A percentile compares a stretch with the other conserved stretches of the same genome.
These are phyloP conservation scores for Chaenodraco wilsoni DNA, from an alignment of 2,797 vertebrate genomes.

Conservation along the genomic window DNA sequence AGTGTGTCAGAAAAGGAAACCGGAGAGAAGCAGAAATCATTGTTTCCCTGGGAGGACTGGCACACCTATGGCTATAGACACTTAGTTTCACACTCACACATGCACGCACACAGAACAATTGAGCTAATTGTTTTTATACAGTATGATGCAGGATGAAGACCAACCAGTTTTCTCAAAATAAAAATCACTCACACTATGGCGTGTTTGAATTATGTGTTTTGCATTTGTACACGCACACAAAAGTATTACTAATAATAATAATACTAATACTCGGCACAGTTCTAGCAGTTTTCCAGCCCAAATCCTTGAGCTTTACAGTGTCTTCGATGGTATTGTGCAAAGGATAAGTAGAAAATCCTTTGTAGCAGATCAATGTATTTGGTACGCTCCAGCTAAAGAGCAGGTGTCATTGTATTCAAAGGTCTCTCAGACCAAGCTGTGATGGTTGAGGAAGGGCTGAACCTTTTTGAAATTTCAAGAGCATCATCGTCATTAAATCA, in stretches of 20 bases:
- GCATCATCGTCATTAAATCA: constrained; percentile 49
- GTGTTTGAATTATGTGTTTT: not conserved
- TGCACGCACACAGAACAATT: constrained; percentile 14
- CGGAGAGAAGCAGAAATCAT: constrained; percentile 75
- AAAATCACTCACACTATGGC: constrained; percentile 13
- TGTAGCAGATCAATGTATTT: constrained; percentile 27
- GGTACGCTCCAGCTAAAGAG: constrained; percentile 24
- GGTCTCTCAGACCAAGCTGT: constrained; percentile 11
- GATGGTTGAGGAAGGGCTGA: constrained; percentile 9
- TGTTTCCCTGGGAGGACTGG: constrained; percentile 75
- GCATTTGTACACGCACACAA: not conserved
- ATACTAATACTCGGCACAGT: too few relatives aligned
- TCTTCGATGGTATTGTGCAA: constrained; percentile 9
- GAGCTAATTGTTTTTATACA: constrained; percentile 31
- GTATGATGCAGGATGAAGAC: constrained; percentile 29
- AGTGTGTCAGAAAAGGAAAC: constrained; percentile 78
- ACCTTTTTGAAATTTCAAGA: constrained; percentile 32
- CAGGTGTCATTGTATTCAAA: constrained; percentile 35
- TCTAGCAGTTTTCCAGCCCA: not conserved
- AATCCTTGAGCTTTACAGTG: not conserved
- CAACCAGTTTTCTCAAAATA: constrained; percentile 36
- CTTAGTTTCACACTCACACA: constrained; percentile 44
- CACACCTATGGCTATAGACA: constrained; percentile 69
- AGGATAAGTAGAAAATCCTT: constrained; percentile 12
- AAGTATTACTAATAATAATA: too few relatives aligned